Evolutionary conservation across 30 jellyfish, hydroid and myxozoan genomes (phyloP), one percentile per base, ranked within the genome.

Genomic region (Cassiopea andromeda): DNA sequence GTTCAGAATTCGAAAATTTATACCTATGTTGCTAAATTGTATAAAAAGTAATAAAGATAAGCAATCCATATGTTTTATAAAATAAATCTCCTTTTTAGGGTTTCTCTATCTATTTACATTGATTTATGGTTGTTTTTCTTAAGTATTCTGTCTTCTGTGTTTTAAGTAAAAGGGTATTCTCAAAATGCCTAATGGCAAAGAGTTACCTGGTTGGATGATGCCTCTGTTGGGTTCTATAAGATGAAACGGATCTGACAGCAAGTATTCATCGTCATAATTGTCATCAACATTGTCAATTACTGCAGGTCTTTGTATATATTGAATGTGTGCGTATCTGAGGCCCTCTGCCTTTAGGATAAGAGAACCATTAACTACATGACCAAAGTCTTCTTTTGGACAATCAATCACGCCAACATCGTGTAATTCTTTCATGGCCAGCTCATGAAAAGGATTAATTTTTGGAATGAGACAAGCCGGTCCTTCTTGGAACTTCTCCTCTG

Each of bases 241-340:
- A 7, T 58, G 78, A 3, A 76, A 75, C 43, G 91, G 88, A 49
- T 82, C 86, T 2, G 90, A 76, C 6, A 80, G 77, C 50, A 38
- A 44, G 15, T 61, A 83, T 13, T 80, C 78, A 50, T 43, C 60
- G 54, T 90, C 97, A 70, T 90, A n/a, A n/a, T n/a, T n/a, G n/a
- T n/a, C n/a, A n/a, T n/a, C n/a, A n/a, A n/a, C n/a, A n/a, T n/a
- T n/a, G n/a, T n/a, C n/a, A n/a, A n/a, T 88, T 7, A 57, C 84
- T 10, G 54, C 77, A 13, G 97, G 90, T 60, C 97, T 74, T 61
- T 57, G 82, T n/a, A 90, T 77, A 48, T 73, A 82, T 58, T 83
- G 83, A 27, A 73, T 70, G 58, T 76, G 87, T 2, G 75, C 90
- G 38, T 76, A 64, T 27, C 76, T 68, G 27, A 90, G 83, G 47